These are phyloP conservation scores for Seira musarum DNA, from an alignment of 2,888 invertebrate species.

Conservation along the genomic window DNA sequence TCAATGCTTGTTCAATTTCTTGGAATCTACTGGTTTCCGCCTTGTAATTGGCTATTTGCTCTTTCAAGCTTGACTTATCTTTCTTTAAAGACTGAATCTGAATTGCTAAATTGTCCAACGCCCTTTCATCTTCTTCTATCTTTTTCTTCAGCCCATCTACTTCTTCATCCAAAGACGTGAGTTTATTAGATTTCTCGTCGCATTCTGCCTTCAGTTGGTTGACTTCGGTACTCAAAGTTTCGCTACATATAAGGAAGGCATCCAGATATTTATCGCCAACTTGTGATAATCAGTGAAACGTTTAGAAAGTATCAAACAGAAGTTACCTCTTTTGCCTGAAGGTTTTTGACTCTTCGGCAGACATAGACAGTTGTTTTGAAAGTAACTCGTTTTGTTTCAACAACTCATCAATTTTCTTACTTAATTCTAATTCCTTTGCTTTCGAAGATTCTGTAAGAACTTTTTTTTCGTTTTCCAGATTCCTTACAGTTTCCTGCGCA, in stretches of 20 bases:
- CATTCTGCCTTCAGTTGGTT: constrained; percentile 73
- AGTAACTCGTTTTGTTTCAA: constrained; percentile 54
- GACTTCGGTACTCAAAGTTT: constrained; percentile 67
- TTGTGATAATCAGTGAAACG: too few species aligned
- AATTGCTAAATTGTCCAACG: constrained; percentile 43
- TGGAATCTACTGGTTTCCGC: constrained; percentile 38
- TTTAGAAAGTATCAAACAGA: neutral
- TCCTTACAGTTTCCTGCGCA: constrained; percentile 68
- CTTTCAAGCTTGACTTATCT: constrained; percentile 41
- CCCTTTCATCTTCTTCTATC: constrained; percentile 33
- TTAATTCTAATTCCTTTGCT: constrained; percentile 70
- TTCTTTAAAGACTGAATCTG: constrained; percentile 38
- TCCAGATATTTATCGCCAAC: neutral
- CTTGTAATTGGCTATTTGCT: constrained; percentile 27
- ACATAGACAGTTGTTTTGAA: constrained; percentile 54
- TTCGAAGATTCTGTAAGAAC: constrained; percentile 67
- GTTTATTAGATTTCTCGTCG: constrained; percentile 65
- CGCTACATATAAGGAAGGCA: constrained; percentile 69
- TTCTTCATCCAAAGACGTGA: constrained; percentile 62
- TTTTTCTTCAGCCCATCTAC: constrained; percentile 27
- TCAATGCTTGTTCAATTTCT: constrained; percentile 44
- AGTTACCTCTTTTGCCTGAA: constrained; percentile 30
- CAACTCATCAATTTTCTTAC: constrained; percentile 57
- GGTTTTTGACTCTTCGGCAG: constrained; percentile 15
- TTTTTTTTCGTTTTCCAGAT: constrained; percentile 73